Base-by-base conservation (phyloP, 2,797 vertebrate genomes). In the Centroberyx gerrardi region DNA sequence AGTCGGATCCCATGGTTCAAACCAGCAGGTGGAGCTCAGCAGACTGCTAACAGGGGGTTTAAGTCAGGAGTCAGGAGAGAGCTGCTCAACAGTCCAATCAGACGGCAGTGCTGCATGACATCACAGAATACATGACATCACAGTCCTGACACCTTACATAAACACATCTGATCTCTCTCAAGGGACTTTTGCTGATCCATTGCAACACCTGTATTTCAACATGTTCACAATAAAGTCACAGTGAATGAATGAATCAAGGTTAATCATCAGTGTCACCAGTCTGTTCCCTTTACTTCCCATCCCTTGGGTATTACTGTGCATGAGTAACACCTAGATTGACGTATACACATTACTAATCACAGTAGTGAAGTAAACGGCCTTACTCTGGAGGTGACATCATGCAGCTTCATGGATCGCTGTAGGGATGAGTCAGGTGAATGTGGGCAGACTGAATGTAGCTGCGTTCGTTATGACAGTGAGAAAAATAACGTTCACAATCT, bases 361-460 rank as follows among this genome's bases (percentile, higher is more conserved):
- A 38, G 48, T 63, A 63, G 63, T 65, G 71, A 84, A 79, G 83
- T 84, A 84, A 78, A 78, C 61, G 33, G 87, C 85, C 80, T 73
- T 42, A 48, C 67, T 80, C 14, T 8, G 74, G 75, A 33, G 83
- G 89, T 85, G 88, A 92, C 89, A 90, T 93, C 92, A 91, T 66
- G 72, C 68, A 58, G 81, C 77, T 92, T 86, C 75, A 75, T 87
- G 80, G 86, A 90, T 85, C 85, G 90, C 90, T 89, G 88, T 85
- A 90, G 82, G 55, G 68, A 83, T 95, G 94, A 94, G 85, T 94
- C 92, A 92, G 89, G 88, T 91, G 82, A 80, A 84, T 82, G 88
- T 83, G 80, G 91, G 84, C 78, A 80, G 88, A 90, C 68, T 90
- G 84, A 85, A 85, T 86, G 79, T 85, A 46, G 56, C 83, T 86